phyloP scores from a whole-genome alignment of 2,113 vertebrate species.

The Grus americana region DNA sequence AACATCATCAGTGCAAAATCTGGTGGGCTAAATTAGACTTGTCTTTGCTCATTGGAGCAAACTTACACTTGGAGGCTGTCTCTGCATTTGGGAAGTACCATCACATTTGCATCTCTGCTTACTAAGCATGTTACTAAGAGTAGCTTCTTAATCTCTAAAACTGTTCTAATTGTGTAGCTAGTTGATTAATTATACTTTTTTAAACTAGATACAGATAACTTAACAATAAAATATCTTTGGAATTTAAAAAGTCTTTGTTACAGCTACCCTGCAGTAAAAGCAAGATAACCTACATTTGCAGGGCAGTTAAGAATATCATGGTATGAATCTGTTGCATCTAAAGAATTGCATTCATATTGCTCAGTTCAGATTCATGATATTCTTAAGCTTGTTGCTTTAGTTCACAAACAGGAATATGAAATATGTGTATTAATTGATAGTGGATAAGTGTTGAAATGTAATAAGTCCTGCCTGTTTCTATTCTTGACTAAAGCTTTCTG shows the following conservation, averaged over 20 bases:
- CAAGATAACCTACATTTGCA: rapidly evolving
- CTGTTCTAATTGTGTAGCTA: not conserved
- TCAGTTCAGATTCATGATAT: not conserved
- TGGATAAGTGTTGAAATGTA: not conserved
- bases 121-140: not conserved
- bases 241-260: not conserved
- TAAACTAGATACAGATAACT: not conserved
- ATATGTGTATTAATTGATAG: not conserved
- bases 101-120: not conserved
- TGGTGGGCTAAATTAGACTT: not conserved
- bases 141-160: not conserved
- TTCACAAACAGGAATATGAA: not conserved
- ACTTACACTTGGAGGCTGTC: not conserved
- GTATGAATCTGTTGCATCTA: not conserved
- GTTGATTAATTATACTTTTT: not conserved
- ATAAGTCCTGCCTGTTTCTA: rapidly evolving
- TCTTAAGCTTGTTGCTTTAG: not conserved
- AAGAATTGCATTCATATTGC: not conserved
- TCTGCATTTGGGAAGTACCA: not conserved
- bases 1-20: rapidly evolving
- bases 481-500: not conserved
- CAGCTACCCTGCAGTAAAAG: not conserved
- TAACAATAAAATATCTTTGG: too few species aligned
- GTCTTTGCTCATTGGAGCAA: not conserved
- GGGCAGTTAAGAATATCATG: not conserved